Conservation (phyloP, 2,888 invertebrate species). For the Horisme vitalbata region DNA sequence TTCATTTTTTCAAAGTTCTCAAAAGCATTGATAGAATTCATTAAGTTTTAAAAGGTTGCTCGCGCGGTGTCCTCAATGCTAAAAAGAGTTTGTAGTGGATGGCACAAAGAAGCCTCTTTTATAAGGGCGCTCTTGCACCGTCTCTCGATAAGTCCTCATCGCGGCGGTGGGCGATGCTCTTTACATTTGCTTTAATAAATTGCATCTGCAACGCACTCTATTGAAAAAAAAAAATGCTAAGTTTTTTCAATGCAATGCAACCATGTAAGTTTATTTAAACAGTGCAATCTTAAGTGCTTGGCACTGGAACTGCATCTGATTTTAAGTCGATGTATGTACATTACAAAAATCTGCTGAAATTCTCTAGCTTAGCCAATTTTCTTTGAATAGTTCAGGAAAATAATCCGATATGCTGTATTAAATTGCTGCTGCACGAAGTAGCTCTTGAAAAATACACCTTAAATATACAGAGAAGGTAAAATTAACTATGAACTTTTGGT, state of each 20-base stretch:
- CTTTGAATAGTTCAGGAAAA: too few species aligned
- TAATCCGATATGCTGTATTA: not conserved
- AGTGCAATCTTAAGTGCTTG: too few species aligned
- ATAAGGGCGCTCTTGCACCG: constrained; percentile 63
- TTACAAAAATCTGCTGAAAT: too few species aligned
- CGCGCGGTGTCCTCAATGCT: constrained; percentile 47
- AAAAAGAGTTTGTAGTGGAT: constrained; percentile 63
- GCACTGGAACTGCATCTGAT: not conserved
- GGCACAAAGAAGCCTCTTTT: constrained; percentile 72
- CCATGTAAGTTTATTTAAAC: too few species aligned
- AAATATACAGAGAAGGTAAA: too few species aligned
- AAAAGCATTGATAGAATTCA: constrained; percentile 32
- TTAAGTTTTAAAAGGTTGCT: constrained; percentile 3
- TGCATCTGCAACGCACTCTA: constrained; percentile 36
- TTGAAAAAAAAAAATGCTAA: constrained; percentile 36
- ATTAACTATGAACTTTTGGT: constrained; percentile 27
- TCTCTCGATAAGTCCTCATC: constrained; percentile 68
- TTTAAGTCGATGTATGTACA: not conserved
- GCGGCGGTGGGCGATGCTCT: constrained; percentile 39
- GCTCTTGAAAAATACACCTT: not conserved
- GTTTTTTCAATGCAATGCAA: too few species aligned
- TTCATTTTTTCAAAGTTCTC: constrained; percentile 7
- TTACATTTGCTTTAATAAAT: constrained; percentile 57
- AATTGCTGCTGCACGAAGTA: not conserved
- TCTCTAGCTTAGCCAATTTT: too few species aligned